Base-by-base conservation (phyloP, 1,140 invertebrate genomes). In the Plectus sambesii region DNA sequence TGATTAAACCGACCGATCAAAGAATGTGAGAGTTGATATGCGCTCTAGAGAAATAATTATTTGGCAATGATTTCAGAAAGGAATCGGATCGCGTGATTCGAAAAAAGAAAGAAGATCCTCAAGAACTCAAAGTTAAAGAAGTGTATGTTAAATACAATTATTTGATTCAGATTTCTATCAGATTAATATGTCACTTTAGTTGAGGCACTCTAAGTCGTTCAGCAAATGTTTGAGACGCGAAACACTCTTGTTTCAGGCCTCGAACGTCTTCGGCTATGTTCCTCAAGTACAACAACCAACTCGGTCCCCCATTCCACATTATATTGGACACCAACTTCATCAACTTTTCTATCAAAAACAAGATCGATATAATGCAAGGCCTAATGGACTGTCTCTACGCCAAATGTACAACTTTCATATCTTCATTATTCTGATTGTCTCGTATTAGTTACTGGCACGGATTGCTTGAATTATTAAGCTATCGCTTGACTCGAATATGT, bases 331-430 rank as follows among this genome's bases (percentile, higher is more conserved):
- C 94, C 1, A 99, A 99, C 75, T 99, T 99, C 63, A 82, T 99
- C 2, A 98, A 98, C 68, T 97, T 98, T 70, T 89, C 92, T 0
- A 90, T 99, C 25, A 93, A 94, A 74, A 93, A 94, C 68, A 96
- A 97, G 76, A 72, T 99, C 45, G 94, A 99, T 67, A 83, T 99
- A 39, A 79, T 94, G 42, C 81, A 93, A 68, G 86, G 84, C 57
- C 93, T 98, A 87, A 97, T 97, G 89, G 87, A 97, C 61, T 98
- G 92, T 71, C 73, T 99, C 1, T 96, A 94, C 74, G 92, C 92
- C 8, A 98, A 97, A 74, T 94, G 92, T 79, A 70, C 72, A 43
- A 5, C 47, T 35, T 37, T 6, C 17, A 29, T 51, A 23, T 43
- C 23, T 36, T 20, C 15, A 2, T 57, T 22, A 22, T 23, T 8